phyloP scores from a whole-genome alignment of 2,797 vertebrate genomes.

The Tinamus major region DNA sequence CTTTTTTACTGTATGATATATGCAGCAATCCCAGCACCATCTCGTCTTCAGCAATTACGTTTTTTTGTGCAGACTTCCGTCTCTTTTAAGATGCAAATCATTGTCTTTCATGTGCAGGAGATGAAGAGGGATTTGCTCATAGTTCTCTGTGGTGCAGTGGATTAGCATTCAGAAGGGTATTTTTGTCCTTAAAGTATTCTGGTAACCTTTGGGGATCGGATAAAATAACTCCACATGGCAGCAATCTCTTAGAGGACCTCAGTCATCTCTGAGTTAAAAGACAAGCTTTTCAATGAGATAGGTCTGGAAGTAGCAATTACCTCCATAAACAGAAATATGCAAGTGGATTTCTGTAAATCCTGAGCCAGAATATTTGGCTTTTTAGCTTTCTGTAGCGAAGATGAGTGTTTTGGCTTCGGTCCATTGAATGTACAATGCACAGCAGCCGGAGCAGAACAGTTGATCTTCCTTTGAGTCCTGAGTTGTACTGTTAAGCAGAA shows the following conservation, averaged over 20 bases:
- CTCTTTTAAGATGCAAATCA: not conserved
- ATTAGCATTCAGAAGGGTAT: not conserved
- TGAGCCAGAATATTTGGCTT: not conserved
- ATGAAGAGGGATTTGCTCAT: accelerated
- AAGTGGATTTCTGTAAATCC: not conserved
- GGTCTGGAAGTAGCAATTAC: not conserved
- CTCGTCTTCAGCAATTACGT: not conserved
- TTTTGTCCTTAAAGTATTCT: not conserved
- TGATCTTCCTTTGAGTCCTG: not conserved
- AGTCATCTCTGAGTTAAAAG: not conserved
- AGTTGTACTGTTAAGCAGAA: not conserved
- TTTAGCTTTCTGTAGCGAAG: not conserved
- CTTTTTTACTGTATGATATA: accelerated
- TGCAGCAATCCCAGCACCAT: accelerated
- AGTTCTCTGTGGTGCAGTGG: not conserved
- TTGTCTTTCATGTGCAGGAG: not conserved
- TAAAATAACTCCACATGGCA: not conserved
- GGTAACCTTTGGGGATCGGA: not conserved
- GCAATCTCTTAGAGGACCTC: not conserved
- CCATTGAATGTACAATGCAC: not conserved
- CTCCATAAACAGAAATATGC: not conserved
- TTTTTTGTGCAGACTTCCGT: not conserved
- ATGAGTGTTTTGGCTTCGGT: not conserved
- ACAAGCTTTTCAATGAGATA: not conserved
- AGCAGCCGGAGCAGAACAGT: not conserved